Evolutionary conservation across 92 coral and sea anemone species (phyloP), one percentile per base, ranked within the genome.

Genomic region (Porites rus): DNA sequence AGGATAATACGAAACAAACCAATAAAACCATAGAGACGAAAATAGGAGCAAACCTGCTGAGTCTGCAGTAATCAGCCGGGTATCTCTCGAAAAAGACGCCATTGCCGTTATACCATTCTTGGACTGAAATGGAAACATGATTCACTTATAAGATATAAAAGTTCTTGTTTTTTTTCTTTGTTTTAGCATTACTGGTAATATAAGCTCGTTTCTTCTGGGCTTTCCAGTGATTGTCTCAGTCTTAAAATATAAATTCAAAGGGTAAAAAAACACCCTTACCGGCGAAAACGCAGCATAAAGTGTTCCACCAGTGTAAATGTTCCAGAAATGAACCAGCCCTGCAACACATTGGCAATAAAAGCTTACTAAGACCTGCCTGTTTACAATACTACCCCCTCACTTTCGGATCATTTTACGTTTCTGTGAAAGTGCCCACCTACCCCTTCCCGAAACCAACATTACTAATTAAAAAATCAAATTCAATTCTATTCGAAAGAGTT

Each of bases 261-360:
- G 43, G 28, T 0, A 9, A 10, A 8, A 43, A 46, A 72, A n/a
- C n/a, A n/a, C n/a, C n/a, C n/a, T n/a, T 89, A 97, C 99, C 94
- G 97, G 94, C 66, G 63, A 80, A 82, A 95, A 93, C 1, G 97
- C 58, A 14, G 94, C 91, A 65, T 84, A 97, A 28, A 97, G 88
- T 59, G 96, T 88, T 5, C 99, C 99, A 22, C 98, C 98, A 5
- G 95, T 89, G 91, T 97, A 97, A 13, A 97, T 95, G 84, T 97
- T 97, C 99, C 99, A 97, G 87, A 97, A 95, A 59, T 97, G 99
- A 82, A 95, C 94, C 75, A 88, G 82, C 0, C 99, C 99, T 97
- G 84, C 13, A 78, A 71, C 13, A 80, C 6, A 22, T 13, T 13
- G 14, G 51, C 3, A 38, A 38, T 38, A 38, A 38, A 38, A 4